These are phyloP conservation scores for Calameuta filiformis DNA, from an alignment of 2,888 invertebrate genomes.

Conservation along the genomic window DNA sequence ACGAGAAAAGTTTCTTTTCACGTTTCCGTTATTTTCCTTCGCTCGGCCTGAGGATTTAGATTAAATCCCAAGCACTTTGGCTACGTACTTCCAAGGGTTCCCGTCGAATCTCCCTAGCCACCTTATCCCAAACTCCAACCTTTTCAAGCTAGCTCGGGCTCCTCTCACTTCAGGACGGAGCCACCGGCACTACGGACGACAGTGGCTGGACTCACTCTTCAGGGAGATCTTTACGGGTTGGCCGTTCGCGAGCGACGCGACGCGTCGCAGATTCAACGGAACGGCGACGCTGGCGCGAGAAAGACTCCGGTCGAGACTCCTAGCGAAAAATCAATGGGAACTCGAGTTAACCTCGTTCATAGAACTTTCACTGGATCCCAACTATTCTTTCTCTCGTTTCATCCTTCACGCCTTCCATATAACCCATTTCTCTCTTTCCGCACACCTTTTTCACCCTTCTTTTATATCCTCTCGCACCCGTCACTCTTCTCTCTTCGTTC, in stretches of 20 bases:
- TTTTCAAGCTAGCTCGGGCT: not conserved
- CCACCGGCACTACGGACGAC: not conserved
- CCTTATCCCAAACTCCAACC: not conserved
- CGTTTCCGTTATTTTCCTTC: conserved; percentile 41
- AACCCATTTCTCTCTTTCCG: not conserved
- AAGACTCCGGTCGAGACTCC: not conserved
- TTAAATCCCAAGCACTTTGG: conserved; percentile 15
- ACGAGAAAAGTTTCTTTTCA: conserved; percentile 48
- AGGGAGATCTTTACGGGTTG: not conserved
- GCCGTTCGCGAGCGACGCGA: not conserved
- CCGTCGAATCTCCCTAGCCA: not conserved
- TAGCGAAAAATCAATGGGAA: not conserved
- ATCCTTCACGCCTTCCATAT: not conserved
- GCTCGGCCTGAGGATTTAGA: conserved; percentile 17
- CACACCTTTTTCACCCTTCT: not conserved
- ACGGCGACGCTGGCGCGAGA: not conserved
- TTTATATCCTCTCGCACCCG: not conserved
- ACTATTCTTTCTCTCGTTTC: not conserved
- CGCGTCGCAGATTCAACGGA: not conserved
- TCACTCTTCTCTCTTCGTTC: not conserved
- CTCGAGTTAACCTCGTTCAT: not conserved
- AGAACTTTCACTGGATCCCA: not conserved
- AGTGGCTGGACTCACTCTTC: not conserved
- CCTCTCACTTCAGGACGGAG: not conserved
- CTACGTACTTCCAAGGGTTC: conserved; percentile 3